Evolutionary conservation across 2,888 invertebrate species (phyloP).

Genomic region (Agrilus mali): DNA sequence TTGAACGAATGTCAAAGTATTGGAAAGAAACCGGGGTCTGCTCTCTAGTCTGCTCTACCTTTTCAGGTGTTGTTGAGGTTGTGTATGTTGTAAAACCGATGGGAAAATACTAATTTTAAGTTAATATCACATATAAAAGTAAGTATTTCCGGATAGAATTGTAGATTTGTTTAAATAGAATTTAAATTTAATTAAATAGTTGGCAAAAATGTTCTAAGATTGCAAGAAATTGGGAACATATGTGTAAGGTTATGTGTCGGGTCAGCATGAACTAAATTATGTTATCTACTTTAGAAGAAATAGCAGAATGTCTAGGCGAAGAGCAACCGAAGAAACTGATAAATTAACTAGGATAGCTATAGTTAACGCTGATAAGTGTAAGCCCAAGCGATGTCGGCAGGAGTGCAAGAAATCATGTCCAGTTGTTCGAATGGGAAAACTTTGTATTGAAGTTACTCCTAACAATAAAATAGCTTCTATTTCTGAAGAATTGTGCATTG

Average conservation of each 20-base stretch:
- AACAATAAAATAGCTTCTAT: constrained; percentile 94
- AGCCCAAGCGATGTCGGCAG: constrained; percentile 97
- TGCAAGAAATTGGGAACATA: background rate
- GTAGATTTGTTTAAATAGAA: background rate
- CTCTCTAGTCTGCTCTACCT: no score
- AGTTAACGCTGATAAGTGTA: constrained; percentile 95
- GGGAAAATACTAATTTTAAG: background rate
- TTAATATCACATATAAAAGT: constrained; percentile 2
- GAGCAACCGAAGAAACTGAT: constrained; percentile 74
- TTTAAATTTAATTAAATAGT: background rate
- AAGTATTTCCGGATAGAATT: background rate
- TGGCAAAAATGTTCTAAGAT: background rate
- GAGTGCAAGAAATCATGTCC: constrained; percentile 99
- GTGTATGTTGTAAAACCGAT: background rate
- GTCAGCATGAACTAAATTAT: constrained; percentile 2
- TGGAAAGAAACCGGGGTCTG: no score
- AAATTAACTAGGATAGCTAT: constrained; percentile 96
- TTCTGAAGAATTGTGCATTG: constrained; percentile 97
- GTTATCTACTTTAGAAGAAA: constrained; percentile 10
- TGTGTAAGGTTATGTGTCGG: constrained; percentile 4
- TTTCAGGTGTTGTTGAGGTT: no score
- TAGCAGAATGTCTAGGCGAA: constrained; percentile 51
- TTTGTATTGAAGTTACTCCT: constrained; percentile 95
- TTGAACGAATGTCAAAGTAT: no score
- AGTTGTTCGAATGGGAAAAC: constrained; percentile 97